Conservation (phyloP, 2,888 invertebrate genomes). For the Trissonchulus sp. region DNA sequence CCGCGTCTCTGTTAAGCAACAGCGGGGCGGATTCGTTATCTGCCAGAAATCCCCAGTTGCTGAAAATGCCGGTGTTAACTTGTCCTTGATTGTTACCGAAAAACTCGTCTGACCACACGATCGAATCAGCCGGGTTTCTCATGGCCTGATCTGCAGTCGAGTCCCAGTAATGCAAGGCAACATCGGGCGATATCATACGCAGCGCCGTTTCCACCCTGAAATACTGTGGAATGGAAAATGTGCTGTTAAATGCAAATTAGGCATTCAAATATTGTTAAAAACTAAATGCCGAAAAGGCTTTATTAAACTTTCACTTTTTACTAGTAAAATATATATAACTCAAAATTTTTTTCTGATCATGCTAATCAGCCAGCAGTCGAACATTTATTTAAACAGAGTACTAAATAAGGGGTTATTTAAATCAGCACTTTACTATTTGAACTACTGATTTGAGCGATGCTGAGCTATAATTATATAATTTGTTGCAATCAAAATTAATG, state of each 20-base stretch:
- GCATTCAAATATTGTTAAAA: not conserved
- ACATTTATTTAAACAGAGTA: too few relatives aligned
- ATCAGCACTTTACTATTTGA: too few relatives aligned
- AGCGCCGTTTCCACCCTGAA: conserved; percentile 23
- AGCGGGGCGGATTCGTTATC: not conserved
- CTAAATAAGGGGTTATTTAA: too few relatives aligned
- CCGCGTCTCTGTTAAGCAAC: not conserved
- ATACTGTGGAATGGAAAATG: not conserved
- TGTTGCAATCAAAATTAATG: too few relatives aligned
- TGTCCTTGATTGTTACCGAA: conserved; percentile 19
- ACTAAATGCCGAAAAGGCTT: not conserved
- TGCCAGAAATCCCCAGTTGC: not conserved
- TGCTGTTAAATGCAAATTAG: too few relatives aligned
- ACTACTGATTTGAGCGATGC: too few relatives aligned
- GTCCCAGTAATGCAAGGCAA: conserved; percentile 23
- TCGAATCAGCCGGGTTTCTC: conserved; percentile 20
- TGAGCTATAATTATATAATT: too few relatives aligned
- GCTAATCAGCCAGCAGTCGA: too few relatives aligned
- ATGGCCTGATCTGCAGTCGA: conserved; percentile 9
- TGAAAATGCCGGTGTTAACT: conserved; percentile 23
- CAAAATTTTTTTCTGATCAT: too few relatives aligned
- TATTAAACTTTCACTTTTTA: too few relatives aligned
- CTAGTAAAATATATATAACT: too few relatives aligned
- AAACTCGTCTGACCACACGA: conserved; percentile 15
- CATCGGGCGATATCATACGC: not conserved